These are phyloP conservation scores for Serinus canaria DNA, from an alignment of 2,113 vertebrate species.

Conservation along the genomic window DNA sequence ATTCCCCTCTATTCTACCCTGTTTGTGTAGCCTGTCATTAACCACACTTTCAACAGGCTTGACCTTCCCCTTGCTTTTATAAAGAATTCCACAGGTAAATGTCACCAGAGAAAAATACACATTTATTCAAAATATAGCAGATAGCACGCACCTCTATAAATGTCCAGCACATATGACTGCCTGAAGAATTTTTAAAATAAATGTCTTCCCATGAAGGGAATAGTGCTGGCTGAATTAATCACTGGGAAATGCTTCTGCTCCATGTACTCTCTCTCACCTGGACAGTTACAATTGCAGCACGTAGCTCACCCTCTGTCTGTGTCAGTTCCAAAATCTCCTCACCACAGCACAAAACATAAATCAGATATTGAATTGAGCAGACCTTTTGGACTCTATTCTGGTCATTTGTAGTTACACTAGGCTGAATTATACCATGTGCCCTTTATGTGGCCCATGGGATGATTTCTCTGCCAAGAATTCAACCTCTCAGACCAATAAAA, in stretches of 20 bases:
- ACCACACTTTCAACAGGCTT: background rate
- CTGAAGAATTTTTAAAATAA: conserved; percentile 57
- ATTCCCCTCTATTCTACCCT: background rate
- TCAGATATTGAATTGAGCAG: conserved; percentile 14
- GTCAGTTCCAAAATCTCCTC: conserved; percentile 18
- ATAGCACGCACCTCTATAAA: conserved; percentile 25
- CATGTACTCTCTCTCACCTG: background rate
- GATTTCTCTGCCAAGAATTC: conserved; percentile 17
- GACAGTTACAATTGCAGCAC: background rate
- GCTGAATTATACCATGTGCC: conserved; percentile 19
- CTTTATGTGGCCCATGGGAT: conserved; percentile 16
- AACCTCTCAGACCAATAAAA: conserved; percentile 47
- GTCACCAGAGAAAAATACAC: conserved; percentile 56
- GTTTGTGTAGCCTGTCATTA: background rate
- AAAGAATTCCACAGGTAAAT: conserved; percentile 57
- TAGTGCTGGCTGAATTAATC: conserved; percentile 51
- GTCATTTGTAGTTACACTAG: conserved; percentile 27
- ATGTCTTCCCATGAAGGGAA: conserved; percentile 26
- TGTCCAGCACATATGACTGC: background rate
- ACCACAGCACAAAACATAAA: background rate
- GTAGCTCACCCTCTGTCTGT: background rate
- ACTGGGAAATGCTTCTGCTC: conserved; percentile 34
- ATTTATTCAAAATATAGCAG: conserved; percentile 63
- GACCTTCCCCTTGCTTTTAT: conserved; percentile 50
- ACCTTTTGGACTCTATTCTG: conserved; percentile 7